Evolutionary conservation across 1,140 invertebrate species (phyloP), one percentile per base, ranked within the genome.

Genomic region (Heterodera carotae): DNA sequence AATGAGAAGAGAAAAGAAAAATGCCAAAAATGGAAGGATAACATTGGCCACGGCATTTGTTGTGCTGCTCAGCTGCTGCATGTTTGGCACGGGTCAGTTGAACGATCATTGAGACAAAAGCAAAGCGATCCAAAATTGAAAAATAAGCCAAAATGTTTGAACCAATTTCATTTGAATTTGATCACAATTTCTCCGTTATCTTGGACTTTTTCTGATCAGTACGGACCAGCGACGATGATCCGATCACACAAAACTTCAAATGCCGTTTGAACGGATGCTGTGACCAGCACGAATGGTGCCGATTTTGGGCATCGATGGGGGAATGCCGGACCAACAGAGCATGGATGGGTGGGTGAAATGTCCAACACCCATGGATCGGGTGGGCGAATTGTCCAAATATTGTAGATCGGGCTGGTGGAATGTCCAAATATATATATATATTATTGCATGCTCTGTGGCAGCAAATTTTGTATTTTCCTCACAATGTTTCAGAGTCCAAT

Each of bases 241-340:
- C 85, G 48, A 69, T 88, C 2, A 87, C 84, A 7, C 34, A 69
- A 48, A 82, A 84, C 29, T 87, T 87, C 73, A 86, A 86, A 66
- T 87, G 85, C 43, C 76, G 82, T n/a, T 75, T 69, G 36, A 87
- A 87, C 78, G 85, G 86, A 2, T 87, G 85, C 71, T 87, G 85
- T 67, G 85, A 87, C 77, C 86, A 88, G 64, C 85, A 87, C 62
- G 85, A 87, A 79, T 87, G 85, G 85, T 87, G 85, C 36, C 59
- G 86, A 36, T 87, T 87, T 69, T 87, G 85, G 85, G 86, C 85
- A 10, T 83, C 84, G 7, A 80, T 86, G 59, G 85, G 85, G 15
- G 86, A 87, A 71, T 87, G 85, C 70, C 79, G 76, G 69, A 78
- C 80, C 18, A 87, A 87, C 82, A 69, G 34, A 22, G 74, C 82